Evolutionary conservation across 2,113 vertebrate genomes (phyloP), one percentile per base, ranked within the genome.

Genomic region (Gulo gulo): DNA sequence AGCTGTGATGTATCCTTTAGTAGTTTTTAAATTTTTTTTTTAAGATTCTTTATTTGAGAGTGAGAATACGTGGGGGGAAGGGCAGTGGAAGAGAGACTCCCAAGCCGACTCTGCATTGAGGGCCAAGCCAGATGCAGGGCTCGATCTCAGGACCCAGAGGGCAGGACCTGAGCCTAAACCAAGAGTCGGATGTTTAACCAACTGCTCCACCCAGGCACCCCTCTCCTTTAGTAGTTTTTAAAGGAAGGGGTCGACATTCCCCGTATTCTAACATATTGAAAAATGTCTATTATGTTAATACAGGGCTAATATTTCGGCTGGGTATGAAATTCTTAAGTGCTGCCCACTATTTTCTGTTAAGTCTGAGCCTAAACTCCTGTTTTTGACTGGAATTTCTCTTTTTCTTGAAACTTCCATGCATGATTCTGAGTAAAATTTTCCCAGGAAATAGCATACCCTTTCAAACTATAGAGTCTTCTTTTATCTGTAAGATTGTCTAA

Each of bases 401-500:
- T 92, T 34, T 31, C 39, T 61, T 69, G 23, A 85, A 45, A 16
- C 47, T 86, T 89, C 31, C 47, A 10, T 78, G 76, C 47, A 71
- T 84, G 29, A 67, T 74, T 88, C 63, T 76, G 18, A 7, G 31
- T 81, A 42, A 91, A 26, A 61, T 23, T 31, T 84, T 93, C 20
- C 78, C 63, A 0, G 14, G 13, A 76, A 80, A 92, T 26, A 80
- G 10, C 47, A 59, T 8, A 0, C 2, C 34, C 23, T 96, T 84
- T 36, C 80, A 93, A 92, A 67, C 13, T 39, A 5, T 15, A 82
- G 15, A 83, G 71, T 73, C 50, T 74, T n/a, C 52, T 83, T n/a
- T 73, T n/a, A 89, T 63, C 5, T 5, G 71, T 45, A 90, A 93
- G 78, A 83, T 57, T 57, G 47, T 50, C 52, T 67, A 95, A 71